Evolutionary conservation across 1,140 invertebrate species (phyloP), one percentile per base, ranked within the genome.

Genomic region (Atta colombica): DNA sequence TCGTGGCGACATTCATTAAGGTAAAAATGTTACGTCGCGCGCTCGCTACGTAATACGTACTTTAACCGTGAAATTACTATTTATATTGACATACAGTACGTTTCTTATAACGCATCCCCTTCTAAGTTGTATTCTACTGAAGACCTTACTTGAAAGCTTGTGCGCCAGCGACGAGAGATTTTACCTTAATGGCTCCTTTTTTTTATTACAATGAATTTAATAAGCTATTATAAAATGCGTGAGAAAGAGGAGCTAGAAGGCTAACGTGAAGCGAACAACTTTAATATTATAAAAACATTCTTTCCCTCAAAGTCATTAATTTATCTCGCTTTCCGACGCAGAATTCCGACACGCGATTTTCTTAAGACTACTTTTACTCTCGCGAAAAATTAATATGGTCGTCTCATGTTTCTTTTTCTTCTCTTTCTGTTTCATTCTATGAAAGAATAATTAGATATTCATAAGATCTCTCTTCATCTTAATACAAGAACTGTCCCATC

Each of bases 221-320:
- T 49, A 49, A 18, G 16, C 16, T 14, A 16, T 65, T 16, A 18
- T 63, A 8, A 72, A 31, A 55, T 45, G 39, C 53, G 25, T 49
- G 35, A 63, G 35, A 45, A 18, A 60, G 31, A 72, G 14, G n/a
- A 45, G 14, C 12, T 16, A 35, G 6, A 35, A 16, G 16, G 10
- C 10, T 18, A 77, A 49, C 16, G 39, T 14, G 16, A 45, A 16
- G 10, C 21, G 25, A 16, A n/a, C 8, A 21, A 49, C 25, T 31
- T 77, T 49, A 65, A 77, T 49, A 65, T 65, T 77, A 65, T 49
- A 77, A 77, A 77, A 65, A 21, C 60, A n/a, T 65, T 63, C 35
- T 65, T 65, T 55, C 28, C 3, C 18, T 74, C 25, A 31, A 77
- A 63, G 39, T 77, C 39, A 10, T 28, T 65, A 49, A 65, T 77